Evolutionary conservation across 2,888 invertebrate genomes (phyloP), one percentile per base, ranked within the genome.

Genomic region (Sceliomorpha sp.): DNA sequence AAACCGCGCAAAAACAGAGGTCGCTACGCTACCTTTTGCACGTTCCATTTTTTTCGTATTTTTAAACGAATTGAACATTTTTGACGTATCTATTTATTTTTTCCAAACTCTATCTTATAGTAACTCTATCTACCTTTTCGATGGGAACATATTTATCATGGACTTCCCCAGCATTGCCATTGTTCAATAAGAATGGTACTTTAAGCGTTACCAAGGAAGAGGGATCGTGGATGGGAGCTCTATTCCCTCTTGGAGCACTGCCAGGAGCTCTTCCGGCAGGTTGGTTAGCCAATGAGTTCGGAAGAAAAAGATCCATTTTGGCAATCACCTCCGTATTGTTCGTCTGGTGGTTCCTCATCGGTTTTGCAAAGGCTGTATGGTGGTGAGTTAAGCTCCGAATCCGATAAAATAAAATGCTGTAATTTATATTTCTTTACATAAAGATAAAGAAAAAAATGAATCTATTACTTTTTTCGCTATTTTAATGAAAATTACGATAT

Each of bases 151-250:
- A 90, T 73, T 85, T 92, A 3, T 90, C 91, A 0, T 92, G 92
- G 92, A 90, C 91, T 0, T 91, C 91, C 1, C 88, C 91, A 62
- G 91, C 90, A 0, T 78, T 91, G 3, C 90, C 89, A 0, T 76
- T 90, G 34, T 76, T 69, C 53, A 72, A 64, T 17, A 27, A 40
- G 29, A 51, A 63, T 15, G 69, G 14, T 31, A 58, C 63, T 14
- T 73, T 85, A 26, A 2, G 15, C 0, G 66, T 92, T 0, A 90
- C 89, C 0, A 78, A 89, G 0, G 90, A 91, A 40, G 89, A 93
- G 78, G 90, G 91, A 74, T 92, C 93, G 7, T 94, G 94, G 94
- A 91, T 94, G 53, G 92, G 93, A 0, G 93, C 93, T 5, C 84
- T 94, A 27, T 89, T 93, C 29, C 92, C 94, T 1, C 85, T 94